phyloP scores from a whole-genome alignment of 2,888 invertebrate genomes.

The Xestia ashworthii region DNA sequence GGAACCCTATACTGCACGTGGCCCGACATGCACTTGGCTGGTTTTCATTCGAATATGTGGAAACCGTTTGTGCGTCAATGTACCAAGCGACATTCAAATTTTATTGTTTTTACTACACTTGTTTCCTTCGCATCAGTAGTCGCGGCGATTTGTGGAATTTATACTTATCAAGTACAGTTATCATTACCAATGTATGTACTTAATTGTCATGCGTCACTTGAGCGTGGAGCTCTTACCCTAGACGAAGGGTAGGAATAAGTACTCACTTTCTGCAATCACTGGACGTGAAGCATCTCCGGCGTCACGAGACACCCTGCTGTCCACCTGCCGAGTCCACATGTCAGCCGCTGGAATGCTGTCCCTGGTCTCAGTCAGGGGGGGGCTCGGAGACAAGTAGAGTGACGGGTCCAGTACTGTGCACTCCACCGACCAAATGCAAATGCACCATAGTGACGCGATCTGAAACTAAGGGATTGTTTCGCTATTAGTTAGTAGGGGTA shows the following conservation, averaged over 20 bases:
- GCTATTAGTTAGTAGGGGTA: not conserved
- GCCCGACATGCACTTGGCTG: too few relatives aligned
- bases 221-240: not conserved
- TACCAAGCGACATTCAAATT: not conserved
- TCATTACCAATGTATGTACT: not conserved
- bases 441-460: conserved; percentile 55
- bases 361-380: conserved; percentile 74
- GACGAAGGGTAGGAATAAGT: not conserved
- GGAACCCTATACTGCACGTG: too few relatives aligned
- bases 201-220: not conserved
- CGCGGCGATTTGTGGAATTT: not conserved
- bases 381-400: conserved; percentile 82
- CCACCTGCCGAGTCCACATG: conserved; percentile 72
- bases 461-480: conserved; percentile 46
- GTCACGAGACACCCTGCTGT: conserved; percentile 57
- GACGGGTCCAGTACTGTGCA: conserved; percentile 82
- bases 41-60: too few relatives aligned
- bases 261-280: conserved; percentile 55
- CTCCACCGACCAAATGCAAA: conserved; percentile 61
- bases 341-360: conserved; percentile 66
- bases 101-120: not conserved
- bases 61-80: not conserved
- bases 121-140: not conserved
- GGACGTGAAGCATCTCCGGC: conserved; percentile 22
- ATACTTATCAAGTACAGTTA: too few relatives aligned